Conservation (phyloP, 1,140 invertebrate genomes). For the Manduca sexta region DNA sequence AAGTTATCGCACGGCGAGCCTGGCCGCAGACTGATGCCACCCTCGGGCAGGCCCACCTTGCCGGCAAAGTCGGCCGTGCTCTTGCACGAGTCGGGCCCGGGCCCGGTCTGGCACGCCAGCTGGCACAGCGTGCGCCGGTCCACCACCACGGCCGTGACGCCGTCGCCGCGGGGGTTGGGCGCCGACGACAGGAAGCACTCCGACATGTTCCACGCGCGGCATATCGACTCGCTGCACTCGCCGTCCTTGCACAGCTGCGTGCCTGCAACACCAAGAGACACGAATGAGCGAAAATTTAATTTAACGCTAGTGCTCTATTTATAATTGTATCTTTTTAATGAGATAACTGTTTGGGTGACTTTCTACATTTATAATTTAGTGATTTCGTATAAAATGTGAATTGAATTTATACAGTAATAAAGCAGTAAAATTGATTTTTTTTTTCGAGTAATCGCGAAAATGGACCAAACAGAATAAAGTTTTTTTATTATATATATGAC, state of each 20-base stretch:
- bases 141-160: slow-evolving; percentile 46
- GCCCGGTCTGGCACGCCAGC: slow-evolving; percentile 93
- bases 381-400: too few relatives aligned
- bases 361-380: too few relatives aligned
- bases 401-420: too few relatives aligned
- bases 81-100: slow-evolving; percentile 82
- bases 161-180: slow-evolving; percentile 78
- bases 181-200: slow-evolving; percentile 97
- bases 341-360: too few relatives aligned
- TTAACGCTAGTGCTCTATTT: too few relatives aligned
- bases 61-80: slow-evolving; percentile 90
- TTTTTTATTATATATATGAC: too few relatives aligned
- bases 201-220: slow-evolving; percentile 93
- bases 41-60: slow-evolving; percentile 82
- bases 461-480: too few relatives aligned
- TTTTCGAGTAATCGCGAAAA: too few relatives aligned
- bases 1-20: slow-evolving; percentile 99
- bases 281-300: too few relatives aligned
- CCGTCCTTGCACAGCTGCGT: slow-evolving; percentile 93
- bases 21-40: slow-evolving; percentile 91
- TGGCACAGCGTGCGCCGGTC: slow-evolving; percentile 94
- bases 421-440: too few relatives aligned
- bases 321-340: too few relatives aligned
- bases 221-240: slow-evolving; percentile 96
- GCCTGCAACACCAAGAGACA: slow-evolving; percentile 30